These are phyloP conservation scores for Anoplopoma fimbria DNA, from an alignment of 2,113 vertebrate species.

Conservation along the genomic window DNA sequence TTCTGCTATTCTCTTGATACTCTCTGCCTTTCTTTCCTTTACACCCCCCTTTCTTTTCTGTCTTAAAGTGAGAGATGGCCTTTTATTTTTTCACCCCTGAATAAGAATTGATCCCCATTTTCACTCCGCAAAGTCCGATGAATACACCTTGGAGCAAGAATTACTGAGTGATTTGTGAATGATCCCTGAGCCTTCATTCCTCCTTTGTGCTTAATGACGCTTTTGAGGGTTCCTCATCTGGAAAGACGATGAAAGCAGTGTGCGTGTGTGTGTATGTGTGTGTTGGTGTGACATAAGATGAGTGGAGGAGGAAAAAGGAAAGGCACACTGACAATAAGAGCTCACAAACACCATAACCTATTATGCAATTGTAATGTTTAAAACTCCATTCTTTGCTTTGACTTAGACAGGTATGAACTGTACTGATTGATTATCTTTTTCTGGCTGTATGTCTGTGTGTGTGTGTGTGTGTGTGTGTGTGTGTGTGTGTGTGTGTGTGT, in stretches of 20 bases:
- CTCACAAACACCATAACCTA: conserved; percentile 21
- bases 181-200: conserved; percentile 65
- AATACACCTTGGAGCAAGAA: conserved; percentile 52
- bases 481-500: background rate
- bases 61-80: conserved; percentile 22
- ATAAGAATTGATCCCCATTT: conserved; percentile 60
- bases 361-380: conserved; percentile 43
- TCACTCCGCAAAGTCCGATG: conserved; percentile 23
- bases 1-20: conserved; percentile 12
- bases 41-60: background rate
- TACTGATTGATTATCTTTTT: background rate
- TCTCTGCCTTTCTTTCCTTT: conserved; percentile 1
- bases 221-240: conserved; percentile 58
- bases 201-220: conserved; percentile 44
- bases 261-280: conserved; percentile 20
- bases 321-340: background rate
- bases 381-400: conserved; percentile 16
- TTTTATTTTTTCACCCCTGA: conserved; percentile 20
- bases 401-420: background rate
- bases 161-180: conserved; percentile 73
- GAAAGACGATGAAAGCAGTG: conserved; percentile 40
- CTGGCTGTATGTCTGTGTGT: background rate
- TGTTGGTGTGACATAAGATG: background rate
- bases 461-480: background rate
- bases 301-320: conserved; percentile 4